Base-by-base conservation (phyloP, 2,113 vertebrate genomes). In the Onychostruthus taczanowskii region DNA sequence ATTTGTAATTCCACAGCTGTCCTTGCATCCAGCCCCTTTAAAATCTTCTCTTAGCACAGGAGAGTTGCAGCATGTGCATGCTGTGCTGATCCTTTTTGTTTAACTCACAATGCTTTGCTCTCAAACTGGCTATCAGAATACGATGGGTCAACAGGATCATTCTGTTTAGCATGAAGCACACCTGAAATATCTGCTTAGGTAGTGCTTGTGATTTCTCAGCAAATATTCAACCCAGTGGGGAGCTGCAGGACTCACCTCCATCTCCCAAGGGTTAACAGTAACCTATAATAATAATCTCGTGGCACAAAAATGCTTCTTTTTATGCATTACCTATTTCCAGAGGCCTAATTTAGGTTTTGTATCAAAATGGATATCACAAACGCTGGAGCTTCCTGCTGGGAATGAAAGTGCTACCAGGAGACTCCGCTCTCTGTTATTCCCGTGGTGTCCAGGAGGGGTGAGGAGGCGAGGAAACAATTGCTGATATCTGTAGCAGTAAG, bases 281-380 rank as follows among this genome's bases (percentile, higher is more conserved):
- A 97, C 97, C 98, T 98, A 93, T 98, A 98, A 98, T 98, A 97
- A 98, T 98, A 98, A 98, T 98, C 97, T 96, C 94, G 96, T 95
- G 97, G 94, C 96, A 97, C 96, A 96, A 87, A 97, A 98, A 96
- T 83, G 97, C 97, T 98, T 97, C 95, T 98, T 97, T 98, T 98
- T 98, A 98, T 98, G 98, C 97, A 98, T 98, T 98, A 97, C 97
- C 98, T 98, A 97, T 98, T 98, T 98, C 96, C 95, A 98, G 97
- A 97, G 96, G 95, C 97, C 97, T 98, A 97, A 98, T 98, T 98
- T 98, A 95, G 97, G 96, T 97, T 97, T 96, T 97, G 96, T 98
- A 97, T 98, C 98, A 97, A 98, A 98, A 98, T 98, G 97, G 97
- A 97, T 98, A 96, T 98, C 97, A 94, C 98, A 98, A 98, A 97